phyloP scores from a whole-genome alignment of 2,888 invertebrate species.

The Ormyrus nitidulus region DNA sequence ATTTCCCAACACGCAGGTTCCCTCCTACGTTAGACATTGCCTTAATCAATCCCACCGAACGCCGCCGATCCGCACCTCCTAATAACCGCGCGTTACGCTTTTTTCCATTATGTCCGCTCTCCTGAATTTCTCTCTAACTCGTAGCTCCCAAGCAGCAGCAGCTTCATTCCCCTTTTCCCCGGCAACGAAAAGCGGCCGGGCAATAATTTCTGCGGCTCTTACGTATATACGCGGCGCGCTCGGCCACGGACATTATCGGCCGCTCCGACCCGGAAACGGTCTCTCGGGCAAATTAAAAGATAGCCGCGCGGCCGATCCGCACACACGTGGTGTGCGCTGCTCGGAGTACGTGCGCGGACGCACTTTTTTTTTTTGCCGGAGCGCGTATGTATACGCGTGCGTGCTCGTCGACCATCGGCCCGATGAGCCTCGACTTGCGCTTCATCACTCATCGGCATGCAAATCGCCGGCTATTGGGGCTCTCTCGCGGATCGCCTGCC shows the following conservation, averaged over 20 bases:
- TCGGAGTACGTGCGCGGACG: not conserved
- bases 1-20: too few species aligned
- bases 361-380: not conserved
- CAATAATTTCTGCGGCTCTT: conserved; percentile 36
- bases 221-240: not conserved
- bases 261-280: conserved; percentile 33
- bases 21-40: too few species aligned
- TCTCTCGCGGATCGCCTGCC: too few species aligned
- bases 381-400: not conserved
- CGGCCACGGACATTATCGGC: conserved; percentile 22
- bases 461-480: conserved; percentile 55
- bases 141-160: not conserved
- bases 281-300: conserved; percentile 18
- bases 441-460: conserved; percentile 62
- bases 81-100: conserved; percentile 33
- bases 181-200: conserved; percentile 7
- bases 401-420: conserved; percentile 14
- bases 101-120: not conserved
- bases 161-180: conserved; percentile 22
- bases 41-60: too few species aligned
- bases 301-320: not conserved
- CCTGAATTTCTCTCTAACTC: not conserved
- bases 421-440: conserved; percentile 11
- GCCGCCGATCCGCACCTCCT: conserved; percentile 10
- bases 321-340: not conserved